Percentiles rank a stretch among this genome's conserved stretches.
Evolutionary conservation across 2,797 vertebrate genomes (phyloP).

Genomic region (Ceryle rudis): DNA sequence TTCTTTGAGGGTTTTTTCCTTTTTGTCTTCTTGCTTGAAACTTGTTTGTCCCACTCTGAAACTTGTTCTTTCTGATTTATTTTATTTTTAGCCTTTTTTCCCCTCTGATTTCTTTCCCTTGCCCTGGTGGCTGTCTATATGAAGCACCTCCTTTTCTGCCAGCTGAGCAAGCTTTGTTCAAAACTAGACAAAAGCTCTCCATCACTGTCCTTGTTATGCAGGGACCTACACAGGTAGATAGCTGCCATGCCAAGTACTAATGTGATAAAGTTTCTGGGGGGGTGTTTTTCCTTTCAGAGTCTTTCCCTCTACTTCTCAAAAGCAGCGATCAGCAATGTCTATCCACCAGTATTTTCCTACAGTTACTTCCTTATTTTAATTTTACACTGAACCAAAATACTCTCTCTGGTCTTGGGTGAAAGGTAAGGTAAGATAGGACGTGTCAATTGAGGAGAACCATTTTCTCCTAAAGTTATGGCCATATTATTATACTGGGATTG

Average conservation of each 20-base stretch:
- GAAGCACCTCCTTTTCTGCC: neutral
- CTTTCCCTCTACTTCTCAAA: neutral
- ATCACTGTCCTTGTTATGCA: neutral
- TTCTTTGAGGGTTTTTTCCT: accelerated
- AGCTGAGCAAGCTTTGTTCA: neutral
- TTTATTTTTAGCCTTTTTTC: neutral
- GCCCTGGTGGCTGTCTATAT: accelerated
- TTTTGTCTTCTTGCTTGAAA: neutral
- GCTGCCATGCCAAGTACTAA: neutral
- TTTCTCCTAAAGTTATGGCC: neutral
- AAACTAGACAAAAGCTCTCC: neutral
- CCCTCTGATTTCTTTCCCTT: neutral
- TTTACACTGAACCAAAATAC: neutral
- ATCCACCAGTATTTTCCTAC: neutral
- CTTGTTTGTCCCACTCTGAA: neutral
- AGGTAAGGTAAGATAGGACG: neutral
- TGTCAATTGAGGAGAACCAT: accelerated
- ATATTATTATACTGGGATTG: neutral
- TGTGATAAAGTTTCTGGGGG: accelerated
- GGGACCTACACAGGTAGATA: neutral
- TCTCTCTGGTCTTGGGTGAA: neutral
- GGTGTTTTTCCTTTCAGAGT: neutral
- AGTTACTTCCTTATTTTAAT: neutral
- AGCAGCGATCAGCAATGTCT: neutral
- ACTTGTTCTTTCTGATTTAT: neutral